Evolutionary conservation across 2,113 vertebrate genomes (phyloP).

Genomic region (Ictalurus furcatus): DNA sequence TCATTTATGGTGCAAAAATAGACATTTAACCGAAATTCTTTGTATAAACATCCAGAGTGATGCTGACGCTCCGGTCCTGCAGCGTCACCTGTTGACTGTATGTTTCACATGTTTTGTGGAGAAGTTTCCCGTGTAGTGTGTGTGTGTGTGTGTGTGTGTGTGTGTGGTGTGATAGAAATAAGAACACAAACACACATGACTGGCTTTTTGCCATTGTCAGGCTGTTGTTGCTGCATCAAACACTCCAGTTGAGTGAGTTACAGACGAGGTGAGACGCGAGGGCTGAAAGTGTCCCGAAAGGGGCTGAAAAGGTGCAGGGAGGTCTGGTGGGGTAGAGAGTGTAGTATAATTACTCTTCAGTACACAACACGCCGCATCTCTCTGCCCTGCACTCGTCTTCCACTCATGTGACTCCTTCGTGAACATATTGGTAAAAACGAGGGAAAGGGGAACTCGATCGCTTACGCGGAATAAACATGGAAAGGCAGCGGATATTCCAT

Average conservation of each 20-base stretch:
- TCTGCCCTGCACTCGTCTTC: not conserved
- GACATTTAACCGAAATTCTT: not conserved
- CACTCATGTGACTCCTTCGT: not conserved
- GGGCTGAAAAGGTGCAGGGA: conserved; percentile 4
- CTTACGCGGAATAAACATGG: too few species aligned
- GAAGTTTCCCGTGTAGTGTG: not conserved
- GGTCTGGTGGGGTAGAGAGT: not conserved
- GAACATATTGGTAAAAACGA: not conserved
- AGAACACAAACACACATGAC: not conserved
- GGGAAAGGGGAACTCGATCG: not conserved
- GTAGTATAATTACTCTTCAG: conserved; percentile 30
- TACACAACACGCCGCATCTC: not conserved
- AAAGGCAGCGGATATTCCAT: not conserved
- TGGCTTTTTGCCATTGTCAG: not conserved
- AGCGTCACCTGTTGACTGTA: not conserved
- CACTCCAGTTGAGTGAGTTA: conserved; percentile 32
- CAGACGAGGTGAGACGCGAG: conserved; percentile 2
- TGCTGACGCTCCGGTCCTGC: not conserved
- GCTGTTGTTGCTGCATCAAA: not conserved
- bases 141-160: not conserved
- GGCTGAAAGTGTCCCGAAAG: conserved; percentile 34
- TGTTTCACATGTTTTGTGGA: not conserved
- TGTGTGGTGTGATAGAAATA: not conserved
- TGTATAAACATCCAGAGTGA: not conserved
- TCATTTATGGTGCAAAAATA: not conserved